phyloP scores from a whole-genome alignment of 2,888 invertebrate genomes.

The Stomorhina lunata region DNA sequence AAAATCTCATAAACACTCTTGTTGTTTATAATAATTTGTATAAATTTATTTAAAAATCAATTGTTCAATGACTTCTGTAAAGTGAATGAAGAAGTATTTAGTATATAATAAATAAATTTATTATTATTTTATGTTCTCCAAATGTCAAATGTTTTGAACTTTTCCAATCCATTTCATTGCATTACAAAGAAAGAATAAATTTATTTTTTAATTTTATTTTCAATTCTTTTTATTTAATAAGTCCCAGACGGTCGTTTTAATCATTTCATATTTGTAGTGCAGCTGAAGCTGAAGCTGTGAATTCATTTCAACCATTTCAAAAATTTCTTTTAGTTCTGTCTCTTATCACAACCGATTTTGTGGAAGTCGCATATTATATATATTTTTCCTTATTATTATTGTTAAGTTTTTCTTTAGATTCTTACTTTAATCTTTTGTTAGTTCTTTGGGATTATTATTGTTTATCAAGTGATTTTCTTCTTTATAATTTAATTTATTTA shows the following conservation, averaged over 20 bases:
- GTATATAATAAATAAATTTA: conserved; percentile 30
- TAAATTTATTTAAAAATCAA: conserved; percentile 28
- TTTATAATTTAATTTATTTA: conserved; percentile 47
- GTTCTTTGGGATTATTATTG: conserved; percentile 13
- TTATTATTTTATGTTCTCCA: conserved; percentile 3
- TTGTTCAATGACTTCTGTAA: not conserved
- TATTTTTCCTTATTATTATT: not conserved
- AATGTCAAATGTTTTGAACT: conserved; percentile 26
- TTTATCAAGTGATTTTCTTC: conserved; percentile 35
- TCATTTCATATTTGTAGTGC: not conserved
- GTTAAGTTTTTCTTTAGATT: conserved; percentile 22
- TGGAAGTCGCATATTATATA: not conserved
- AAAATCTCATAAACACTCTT: not conserved
- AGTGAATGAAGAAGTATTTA: not conserved
- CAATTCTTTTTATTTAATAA: not conserved
- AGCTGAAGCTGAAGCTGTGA: conserved; percentile 1
- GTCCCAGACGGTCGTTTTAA: conserved; percentile 11
- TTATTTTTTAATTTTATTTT: not conserved
- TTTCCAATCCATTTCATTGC: no score
- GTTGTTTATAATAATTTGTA: conserved; percentile 44
- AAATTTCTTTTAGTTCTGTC: not conserved
- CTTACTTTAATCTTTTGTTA: conserved; percentile 23
- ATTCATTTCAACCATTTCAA: conserved; percentile 14
- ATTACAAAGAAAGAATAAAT: no score
- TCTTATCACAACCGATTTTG: not conserved